A percentile compares a stretch with the other conserved stretches of the same genome.
These are phyloP conservation scores for Dasypus novemcinctus DNA, from an alignment of 2,113 vertebrate genomes.

Conservation along the genomic window DNA sequence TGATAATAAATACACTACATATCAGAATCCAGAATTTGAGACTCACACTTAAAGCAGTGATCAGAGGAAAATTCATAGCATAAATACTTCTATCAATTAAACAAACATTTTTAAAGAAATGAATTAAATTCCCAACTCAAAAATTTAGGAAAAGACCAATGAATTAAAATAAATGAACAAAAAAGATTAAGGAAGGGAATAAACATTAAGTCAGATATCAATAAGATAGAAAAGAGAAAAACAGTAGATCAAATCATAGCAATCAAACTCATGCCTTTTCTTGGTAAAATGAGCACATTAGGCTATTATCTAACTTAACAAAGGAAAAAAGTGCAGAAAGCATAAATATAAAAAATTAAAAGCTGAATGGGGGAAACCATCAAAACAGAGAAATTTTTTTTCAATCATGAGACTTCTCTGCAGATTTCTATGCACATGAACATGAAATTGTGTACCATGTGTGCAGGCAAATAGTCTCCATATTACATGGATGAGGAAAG, in stretches of 20 bases:
- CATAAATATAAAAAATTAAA: neutral
- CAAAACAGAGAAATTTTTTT: neutral
- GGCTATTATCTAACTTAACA: neutral
- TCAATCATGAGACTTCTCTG: neutral
- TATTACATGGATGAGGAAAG: neutral
- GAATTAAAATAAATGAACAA: neutral
- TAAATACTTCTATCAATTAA: neutral
- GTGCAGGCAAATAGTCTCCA: neutral
- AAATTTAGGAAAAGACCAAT: neutral
- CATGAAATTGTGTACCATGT: neutral
- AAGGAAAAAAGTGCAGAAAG: neutral
- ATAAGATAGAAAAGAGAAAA: neutral
- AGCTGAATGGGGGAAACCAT: neutral
- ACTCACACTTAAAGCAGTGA: neutral
- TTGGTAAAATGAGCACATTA: neutral
- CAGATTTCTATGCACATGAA: neutral
- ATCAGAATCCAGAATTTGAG: neutral
- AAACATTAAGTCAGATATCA: neutral
- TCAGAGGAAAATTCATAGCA: neutral
- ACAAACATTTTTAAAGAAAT: neutral
- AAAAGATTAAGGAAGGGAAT: neutral
- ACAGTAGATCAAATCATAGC: neutral
- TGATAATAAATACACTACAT: neutral
- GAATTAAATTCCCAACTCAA: neutral
- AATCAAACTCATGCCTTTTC: neutral